Percentiles rank a stretch among this genome's conserved stretches.
Evolutionary conservation across 2,797 vertebrate species (phyloP).

Genomic region (Phoeniculus purpureus): DNA sequence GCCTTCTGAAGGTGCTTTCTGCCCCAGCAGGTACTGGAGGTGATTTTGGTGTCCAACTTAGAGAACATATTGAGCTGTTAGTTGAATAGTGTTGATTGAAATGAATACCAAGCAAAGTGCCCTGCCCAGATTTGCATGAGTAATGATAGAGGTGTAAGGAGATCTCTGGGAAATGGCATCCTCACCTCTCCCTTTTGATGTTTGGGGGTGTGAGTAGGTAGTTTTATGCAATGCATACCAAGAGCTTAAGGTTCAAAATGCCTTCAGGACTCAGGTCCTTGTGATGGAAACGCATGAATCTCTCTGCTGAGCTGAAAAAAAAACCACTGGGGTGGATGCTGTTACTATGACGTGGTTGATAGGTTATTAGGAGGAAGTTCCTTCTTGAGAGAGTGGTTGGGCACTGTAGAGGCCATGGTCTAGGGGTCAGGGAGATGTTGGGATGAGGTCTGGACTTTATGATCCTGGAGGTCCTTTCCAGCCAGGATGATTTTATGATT

Average conservation of each 20-base stretch:
- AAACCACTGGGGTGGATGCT: not conserved
- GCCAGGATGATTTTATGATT: too few relatives aligned
- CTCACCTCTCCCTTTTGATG: not conserved
- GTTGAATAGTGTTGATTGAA: not conserved
- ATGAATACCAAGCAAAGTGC: not conserved
- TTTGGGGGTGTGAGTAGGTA: not conserved
- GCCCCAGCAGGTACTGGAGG: not conserved
- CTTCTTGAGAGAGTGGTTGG: too few relatives aligned
- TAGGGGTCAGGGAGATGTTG: too few relatives aligned
- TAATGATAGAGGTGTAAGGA: not conserved
- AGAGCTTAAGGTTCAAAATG: accelerated
- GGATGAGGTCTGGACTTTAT: too few relatives aligned
- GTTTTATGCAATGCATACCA: accelerated
- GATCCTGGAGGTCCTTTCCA: too few relatives aligned
- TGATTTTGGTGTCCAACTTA: not conserved
- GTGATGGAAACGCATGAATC: not conserved
- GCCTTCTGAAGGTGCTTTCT: not conserved
- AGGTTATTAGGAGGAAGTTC: too few relatives aligned
- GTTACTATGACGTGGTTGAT: accelerated
- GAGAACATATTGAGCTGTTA: not conserved
- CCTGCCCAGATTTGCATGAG: not conserved
- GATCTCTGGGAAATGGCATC: not conserved
- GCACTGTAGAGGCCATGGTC: too few relatives aligned
- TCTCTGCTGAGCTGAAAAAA: not conserved
- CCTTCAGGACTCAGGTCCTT: not conserved